Base-by-base conservation (phyloP, 2,797 vertebrate species). In the Sebastes cheni region DNA sequence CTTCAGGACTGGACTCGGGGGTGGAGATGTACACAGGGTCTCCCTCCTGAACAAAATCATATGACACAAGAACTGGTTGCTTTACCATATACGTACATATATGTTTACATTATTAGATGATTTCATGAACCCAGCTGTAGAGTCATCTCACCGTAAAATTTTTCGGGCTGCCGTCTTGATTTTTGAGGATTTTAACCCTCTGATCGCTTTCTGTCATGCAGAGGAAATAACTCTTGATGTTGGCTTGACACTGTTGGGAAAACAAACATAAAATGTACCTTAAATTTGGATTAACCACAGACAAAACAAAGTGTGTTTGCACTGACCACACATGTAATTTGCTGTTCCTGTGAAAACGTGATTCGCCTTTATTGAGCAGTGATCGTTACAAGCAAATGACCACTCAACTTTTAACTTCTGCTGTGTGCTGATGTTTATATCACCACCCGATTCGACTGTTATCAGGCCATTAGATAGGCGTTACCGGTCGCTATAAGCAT, bases 121-220 rank as follows among this genome's bases (percentile, higher is more conserved):
- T 39, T 30, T 18, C 12, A 65, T 10, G 4, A 23, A 7, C 20
- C 11, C 5, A 5, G 1, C 14, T 13, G 5, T 5, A 14, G 18
- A 27, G 9, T 54, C 55, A 0, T 13, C 86, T 91, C 85, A 96
- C 96, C 54, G 92, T 95, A 5, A 96, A 96, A 23, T 94, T 95
- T 59, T 90, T 94, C 0, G 92, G 81, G 8, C 58, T 83, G 30
- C 96, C 95, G 3, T 96, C 94, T 46, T 86, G 89, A 34, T 95
- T 96, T 79, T 90, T 96, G 16, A 96, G 93, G 18, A 96, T 96
- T 82, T 93, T 95, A 1, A 97, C 92, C 46, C 91, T 92, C 88
- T 97, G 95, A 58, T 96, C 90, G 12, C 94, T 96, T 73, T 97
- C 96, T 0, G 95, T 94, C 95, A 95, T 94, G 69, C 96, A 97